These are phyloP conservation scores for Arothron firmamentum DNA, from an alignment of 2,113 vertebrate genomes.

Conservation along the genomic window DNA sequence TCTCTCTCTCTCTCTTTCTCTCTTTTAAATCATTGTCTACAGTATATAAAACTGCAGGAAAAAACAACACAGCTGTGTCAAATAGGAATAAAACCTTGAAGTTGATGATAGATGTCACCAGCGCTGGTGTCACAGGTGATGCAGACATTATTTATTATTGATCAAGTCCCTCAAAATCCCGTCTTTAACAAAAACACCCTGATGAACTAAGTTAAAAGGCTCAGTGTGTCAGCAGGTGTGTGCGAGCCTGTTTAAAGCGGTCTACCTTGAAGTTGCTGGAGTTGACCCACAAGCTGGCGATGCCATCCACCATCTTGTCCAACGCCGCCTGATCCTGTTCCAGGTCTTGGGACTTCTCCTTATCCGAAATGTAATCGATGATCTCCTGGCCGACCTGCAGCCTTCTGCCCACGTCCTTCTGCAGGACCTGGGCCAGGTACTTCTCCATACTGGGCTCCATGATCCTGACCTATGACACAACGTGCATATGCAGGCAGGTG, in stretches of 20 bases:
- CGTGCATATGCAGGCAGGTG: neutral
- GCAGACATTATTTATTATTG: too few relatives aligned
- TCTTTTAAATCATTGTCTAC: too few relatives aligned
- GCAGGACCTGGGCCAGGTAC: conserved; percentile 89
- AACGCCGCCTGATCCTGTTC: conserved; percentile 94
- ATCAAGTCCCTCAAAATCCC: too few relatives aligned
- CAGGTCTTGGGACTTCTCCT: conserved; percentile 89
- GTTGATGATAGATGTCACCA: too few relatives aligned
- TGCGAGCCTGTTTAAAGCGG: neutral
- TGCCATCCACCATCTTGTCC: conserved; percentile 95
- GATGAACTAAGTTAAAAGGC: too few relatives aligned
- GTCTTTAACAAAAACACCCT: too few relatives aligned
- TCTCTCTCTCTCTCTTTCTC: too few relatives aligned
- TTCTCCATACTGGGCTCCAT: conserved; percentile 95
- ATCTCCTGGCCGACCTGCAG: conserved; percentile 95
- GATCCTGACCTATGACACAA: conserved; percentile 47
- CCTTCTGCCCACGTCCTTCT: conserved; percentile 93
- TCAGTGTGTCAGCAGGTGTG: neutral
- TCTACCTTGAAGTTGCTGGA: conserved; percentile 99
- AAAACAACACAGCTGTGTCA: too few relatives aligned
- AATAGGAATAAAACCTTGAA: too few relatives aligned
- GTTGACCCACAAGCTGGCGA: conserved; percentile 96
- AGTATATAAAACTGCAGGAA: too few relatives aligned
- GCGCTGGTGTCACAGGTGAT: too few relatives aligned
- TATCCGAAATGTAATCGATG: conserved; percentile 91